These are phyloP conservation scores for Rhinolophus ferrumequinum DNA, from an alignment of 2,113 vertebrate species.

Conservation along the genomic window DNA sequence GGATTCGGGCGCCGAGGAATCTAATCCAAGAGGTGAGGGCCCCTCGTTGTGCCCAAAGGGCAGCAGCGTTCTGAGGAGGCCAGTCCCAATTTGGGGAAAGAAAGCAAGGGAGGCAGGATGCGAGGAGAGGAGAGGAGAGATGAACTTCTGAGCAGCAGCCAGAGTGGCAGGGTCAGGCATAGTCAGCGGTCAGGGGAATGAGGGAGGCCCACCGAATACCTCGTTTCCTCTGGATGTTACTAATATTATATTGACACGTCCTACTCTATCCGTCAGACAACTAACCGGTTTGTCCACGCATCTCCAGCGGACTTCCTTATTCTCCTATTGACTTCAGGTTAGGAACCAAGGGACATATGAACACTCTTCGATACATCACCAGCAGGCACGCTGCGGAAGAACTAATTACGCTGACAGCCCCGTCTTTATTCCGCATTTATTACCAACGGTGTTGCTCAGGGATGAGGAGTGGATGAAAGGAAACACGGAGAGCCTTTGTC, in stretches of 20 bases:
- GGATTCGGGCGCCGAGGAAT: neutral
- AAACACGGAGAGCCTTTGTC: conserved; percentile 17
- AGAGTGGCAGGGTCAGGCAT: neutral
- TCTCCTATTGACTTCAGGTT: conserved; percentile 56
- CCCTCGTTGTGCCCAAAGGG: too few relatives aligned
- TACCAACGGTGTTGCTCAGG: neutral
- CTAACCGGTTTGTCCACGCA: neutral
- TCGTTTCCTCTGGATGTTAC: neutral
- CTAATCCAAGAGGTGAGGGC: neutral
- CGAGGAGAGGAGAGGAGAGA: neutral
- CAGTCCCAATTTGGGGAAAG: neutral
- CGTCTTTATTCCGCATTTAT: conserved; percentile 34
- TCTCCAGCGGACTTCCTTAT: conserved; percentile 19
- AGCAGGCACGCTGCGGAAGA: conserved; percentile 10
- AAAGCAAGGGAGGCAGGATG: accelerated
- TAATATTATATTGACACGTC: neutral
- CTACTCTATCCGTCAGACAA: neutral
- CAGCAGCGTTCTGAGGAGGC: accelerated
- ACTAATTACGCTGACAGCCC: conserved; percentile 62
- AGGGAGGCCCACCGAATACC: neutral
- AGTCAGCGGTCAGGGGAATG: neutral
- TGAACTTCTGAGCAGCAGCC: accelerated
- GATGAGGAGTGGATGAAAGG: neutral
- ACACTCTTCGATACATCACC: conserved; percentile 59
- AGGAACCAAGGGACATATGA: conserved; percentile 25